Evolutionary conservation across 2,888 invertebrate genomes (phyloP).

Genomic region (Meiosimyza decipiens): DNA sequence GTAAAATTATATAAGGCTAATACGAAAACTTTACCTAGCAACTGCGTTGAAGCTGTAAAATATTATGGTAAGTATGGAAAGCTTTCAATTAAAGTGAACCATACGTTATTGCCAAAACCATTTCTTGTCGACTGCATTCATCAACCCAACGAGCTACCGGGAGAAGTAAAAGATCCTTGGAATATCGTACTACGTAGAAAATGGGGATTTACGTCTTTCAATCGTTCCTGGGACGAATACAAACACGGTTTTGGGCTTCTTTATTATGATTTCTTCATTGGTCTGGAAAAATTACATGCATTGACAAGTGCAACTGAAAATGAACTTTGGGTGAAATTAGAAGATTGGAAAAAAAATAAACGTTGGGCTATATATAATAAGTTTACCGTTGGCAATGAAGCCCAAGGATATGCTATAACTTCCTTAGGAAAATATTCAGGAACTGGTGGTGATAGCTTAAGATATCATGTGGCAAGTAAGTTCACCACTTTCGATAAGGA

Average conservation of each 20-base stretch:
- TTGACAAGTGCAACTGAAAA: slow-evolving; percentile 22
- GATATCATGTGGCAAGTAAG: slow-evolving; percentile 31
- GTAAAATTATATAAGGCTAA: no score
- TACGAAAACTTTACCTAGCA: no score
- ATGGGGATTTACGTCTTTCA: slow-evolving; percentile 8
- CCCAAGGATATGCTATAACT: slow-evolving; percentile 39
- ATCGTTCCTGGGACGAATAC: slow-evolving; percentile 38
- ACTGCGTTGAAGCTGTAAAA: no score
- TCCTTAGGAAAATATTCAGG: slow-evolving; percentile 38
- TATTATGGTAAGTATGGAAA: no score
- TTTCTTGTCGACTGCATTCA: no score
- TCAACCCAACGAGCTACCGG: no score
- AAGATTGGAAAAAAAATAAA: slow-evolving; percentile 26
- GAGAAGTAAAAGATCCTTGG: no score
- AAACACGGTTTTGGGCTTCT: slow-evolving; percentile 37
- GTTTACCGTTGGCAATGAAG: slow-evolving; percentile 35
- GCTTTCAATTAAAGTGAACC: no score
- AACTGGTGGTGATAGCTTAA: slow-evolving; percentile 35
- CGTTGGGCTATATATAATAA: slow-evolving; percentile 37
- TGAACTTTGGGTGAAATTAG: slow-evolving; percentile 32
- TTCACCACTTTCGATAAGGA: slow-evolving; percentile 38
- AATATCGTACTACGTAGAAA: no score
- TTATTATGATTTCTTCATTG: slow-evolving; percentile 40
- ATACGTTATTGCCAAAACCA: no score
- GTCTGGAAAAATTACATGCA: slow-evolving; percentile 34